Base-by-base conservation (phyloP, 2,888 invertebrate species). In the Phalera bucephala region DNA sequence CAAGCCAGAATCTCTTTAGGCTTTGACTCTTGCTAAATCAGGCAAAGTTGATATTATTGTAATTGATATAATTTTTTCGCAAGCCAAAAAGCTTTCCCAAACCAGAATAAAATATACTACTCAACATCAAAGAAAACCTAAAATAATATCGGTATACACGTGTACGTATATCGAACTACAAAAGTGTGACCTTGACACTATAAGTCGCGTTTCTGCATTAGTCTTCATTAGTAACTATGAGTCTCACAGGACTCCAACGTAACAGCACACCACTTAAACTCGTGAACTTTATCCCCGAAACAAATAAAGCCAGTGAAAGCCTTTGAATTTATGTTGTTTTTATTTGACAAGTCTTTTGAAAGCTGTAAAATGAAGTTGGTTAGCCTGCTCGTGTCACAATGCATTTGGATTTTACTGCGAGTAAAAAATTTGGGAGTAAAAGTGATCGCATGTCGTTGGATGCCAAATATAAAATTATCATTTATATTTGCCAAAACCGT, bases 341-440 rank as follows among this genome's bases (percentile, higher is more conserved):
- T 59, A 58, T 54, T 58, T 44, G 48, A 52, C 59, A 56, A 59
- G 45, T 48, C 52, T 59, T 44, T 55, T 36, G 36, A 55, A 42
- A 37, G 40, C 31, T 40, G 36, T 65, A 30, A 56, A 45, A 41
- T 50, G 22, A 32, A 31, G 39, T 46, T 37, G 40, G 47, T 51
- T 45, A 53, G 30, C 21, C 12, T 36, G 34, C 33, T 45, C 48
- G 41, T 42, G 29, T 21, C 34, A 27, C 40, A 42, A 43, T 44
- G 38, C 38, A 45, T 21, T 7, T 21, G 14, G 20, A 17, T 19
- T 31, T 40, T 21, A 37, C n/a, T 34, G 31, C n/a, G 31, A 30
- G 25, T 7, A 7, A 3, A 31, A 22, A 49, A 11, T 23, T 11
- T 23, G 3, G 6, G 1, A 22, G 10, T 10, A 10, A 22, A 10